Base-by-base conservation (phyloP, 1,140 invertebrate genomes). In the Caenorhabditis brenneri region DNA sequence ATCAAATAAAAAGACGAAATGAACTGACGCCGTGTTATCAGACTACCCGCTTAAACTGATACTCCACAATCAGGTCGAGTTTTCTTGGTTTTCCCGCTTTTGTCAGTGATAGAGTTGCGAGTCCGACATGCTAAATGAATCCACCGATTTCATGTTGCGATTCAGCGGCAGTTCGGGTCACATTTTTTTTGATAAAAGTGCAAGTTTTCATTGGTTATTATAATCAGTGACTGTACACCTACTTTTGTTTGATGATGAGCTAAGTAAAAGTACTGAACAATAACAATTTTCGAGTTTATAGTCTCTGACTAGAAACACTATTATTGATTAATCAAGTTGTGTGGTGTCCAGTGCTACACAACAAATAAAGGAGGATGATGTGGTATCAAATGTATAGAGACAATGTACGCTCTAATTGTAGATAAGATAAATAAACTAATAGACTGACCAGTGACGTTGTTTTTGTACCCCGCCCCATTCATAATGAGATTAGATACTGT, bases 1-100 rank as follows among this genome's bases (percentile, higher is more conserved):
- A 74, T 74, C 36, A 74, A 39, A 74, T 74, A 74, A 74, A 74
- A 74, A 39, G 65, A 74, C 65, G n/a, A 74, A 74, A 33, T 74
- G 33, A 74, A 74, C 65, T 74, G 65, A 42, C 65, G 4, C 2
- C 2, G 12, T 74, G 65, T 74, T 74, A 74, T 74, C 65, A 74
- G 31, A 65, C 65, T 42, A 19, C 22, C 36, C 36, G 65, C 16
- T 46, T 74, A 22, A 39, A 74, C 65, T 74, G 65, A 74, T 74
- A 42, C 65, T 46, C 36, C 36, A 74, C 36, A 74, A 74, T 74
- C 65, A 74, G 65, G 42, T 74, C n/a, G 24, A 36, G 10, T 65
- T 74, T 74, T 46, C 29, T 46, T 24, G 65, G n/a, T 74, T 74
- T 74, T 46, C 65, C 65, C 36, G 36, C n/a, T 74, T 74, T 42